These are phyloP conservation scores for Cavia aperea DNA, from an alignment of 2,113 vertebrate species.

Conservation along the genomic window DNA sequence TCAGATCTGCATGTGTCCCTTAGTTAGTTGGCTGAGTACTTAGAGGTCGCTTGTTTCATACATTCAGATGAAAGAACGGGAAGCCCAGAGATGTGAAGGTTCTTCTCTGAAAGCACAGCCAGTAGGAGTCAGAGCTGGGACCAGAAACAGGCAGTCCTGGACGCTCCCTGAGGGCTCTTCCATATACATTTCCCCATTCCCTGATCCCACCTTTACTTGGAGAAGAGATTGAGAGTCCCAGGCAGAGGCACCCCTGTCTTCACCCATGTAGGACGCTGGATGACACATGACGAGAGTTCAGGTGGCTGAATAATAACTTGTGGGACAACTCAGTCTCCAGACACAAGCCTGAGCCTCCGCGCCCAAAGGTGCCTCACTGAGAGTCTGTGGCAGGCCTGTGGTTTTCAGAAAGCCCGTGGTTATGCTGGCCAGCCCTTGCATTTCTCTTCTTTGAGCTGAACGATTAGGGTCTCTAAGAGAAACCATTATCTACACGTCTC, in stretches of 20 bases:
- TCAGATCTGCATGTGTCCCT: not conserved
- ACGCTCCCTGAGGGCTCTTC: not conserved
- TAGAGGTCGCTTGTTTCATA: not conserved
- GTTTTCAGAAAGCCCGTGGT: not conserved
- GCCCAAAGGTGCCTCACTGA: not conserved
- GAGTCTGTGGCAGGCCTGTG: not conserved
- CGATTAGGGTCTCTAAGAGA: constrained; percentile 43
- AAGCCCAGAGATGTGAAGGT: not conserved
- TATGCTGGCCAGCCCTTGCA: not conserved
- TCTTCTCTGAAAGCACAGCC: not conserved
- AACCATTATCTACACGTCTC: constrained; percentile 46
- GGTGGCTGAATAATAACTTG: rapidly evolving
- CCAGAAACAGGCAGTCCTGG: not conserved
- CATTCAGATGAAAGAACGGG: not conserved
- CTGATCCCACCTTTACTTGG: not conserved
- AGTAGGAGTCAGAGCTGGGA: not conserved
- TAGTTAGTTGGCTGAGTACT: not conserved
- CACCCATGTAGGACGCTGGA: not conserved
- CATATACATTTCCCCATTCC: rapidly evolving
- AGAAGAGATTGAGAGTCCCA: not conserved
- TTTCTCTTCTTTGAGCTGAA: constrained; percentile 40
- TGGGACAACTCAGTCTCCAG: not conserved
- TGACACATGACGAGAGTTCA: not conserved
- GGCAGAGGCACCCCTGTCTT: not conserved
- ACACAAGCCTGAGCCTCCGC: not conserved